Percentiles rank a stretch among this genome's conserved stretches.
phyloP scores from a whole-genome alignment of 2,797 vertebrate species.

The Enteromius thamalakanensis region DNA sequence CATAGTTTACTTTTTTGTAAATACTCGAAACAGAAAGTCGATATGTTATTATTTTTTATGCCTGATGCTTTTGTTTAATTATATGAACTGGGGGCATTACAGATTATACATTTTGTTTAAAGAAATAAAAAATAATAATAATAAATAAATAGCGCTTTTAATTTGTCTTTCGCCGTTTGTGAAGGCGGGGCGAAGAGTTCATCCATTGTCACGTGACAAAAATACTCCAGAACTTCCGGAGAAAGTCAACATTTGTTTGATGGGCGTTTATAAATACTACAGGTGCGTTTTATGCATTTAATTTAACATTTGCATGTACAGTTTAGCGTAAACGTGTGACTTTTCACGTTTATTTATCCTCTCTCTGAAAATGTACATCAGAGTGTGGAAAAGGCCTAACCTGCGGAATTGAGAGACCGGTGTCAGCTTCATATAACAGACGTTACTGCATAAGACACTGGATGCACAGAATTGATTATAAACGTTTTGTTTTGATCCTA shows the following conservation, averaged over 20 bases:
- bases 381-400: background rate
- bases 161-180: background rate
- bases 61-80: background rate
- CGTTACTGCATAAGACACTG: background rate
- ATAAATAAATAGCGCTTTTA: conserved; percentile 9
- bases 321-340: background rate
- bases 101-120: background rate
- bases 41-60: background rate
- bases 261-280: background rate
- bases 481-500: background rate
- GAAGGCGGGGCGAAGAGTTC: background rate
- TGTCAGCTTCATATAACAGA: background rate
- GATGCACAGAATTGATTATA: background rate
- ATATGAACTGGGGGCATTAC: background rate
- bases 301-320: background rate
- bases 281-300: background rate
- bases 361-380: background rate
- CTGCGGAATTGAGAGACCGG: background rate
- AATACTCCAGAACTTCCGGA: background rate
- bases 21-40: background rate
- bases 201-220: background rate
- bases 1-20: background rate
- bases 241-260: background rate
- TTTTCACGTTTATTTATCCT: background rate
- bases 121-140: background rate